Conservation (phyloP, 2,888 invertebrate species). For the Timema podura region DNA sequence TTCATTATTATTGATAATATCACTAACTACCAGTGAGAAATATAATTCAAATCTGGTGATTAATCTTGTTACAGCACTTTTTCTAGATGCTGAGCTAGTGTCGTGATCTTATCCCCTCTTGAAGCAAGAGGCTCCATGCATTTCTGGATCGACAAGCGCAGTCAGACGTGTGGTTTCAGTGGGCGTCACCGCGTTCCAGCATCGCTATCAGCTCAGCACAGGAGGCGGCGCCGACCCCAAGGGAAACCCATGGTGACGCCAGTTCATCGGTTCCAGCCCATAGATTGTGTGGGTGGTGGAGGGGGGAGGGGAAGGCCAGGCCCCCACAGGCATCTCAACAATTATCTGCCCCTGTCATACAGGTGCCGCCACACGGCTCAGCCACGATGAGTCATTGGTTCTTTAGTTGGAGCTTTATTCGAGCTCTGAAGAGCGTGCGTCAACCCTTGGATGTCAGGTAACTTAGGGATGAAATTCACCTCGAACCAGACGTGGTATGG, state of each 20-base stretch:
- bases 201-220: constrained; percentile 52
- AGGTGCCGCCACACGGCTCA: constrained; percentile 12
- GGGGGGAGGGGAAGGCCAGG: constrained; percentile 18
- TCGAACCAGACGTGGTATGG: no score
- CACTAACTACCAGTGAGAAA: no score
- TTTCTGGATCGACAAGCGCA: constrained; percentile 85
- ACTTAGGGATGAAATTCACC: no score
- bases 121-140: constrained; percentile 54
- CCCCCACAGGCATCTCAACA: constrained; percentile 22
- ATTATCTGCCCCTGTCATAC: constrained; percentile 25
- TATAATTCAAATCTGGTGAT: no score
- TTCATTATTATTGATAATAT: no score
- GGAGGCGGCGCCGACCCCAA: constrained; percentile 47
- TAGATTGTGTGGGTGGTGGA: constrained; percentile 29
- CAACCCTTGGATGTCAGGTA: no score
- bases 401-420: constrained; percentile 2
- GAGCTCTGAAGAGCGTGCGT: no score
- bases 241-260: constrained; percentile 67
- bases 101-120: no score
- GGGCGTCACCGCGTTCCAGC: constrained; percentile 67
- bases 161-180: constrained; percentile 69
- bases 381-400: neutral
- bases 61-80: no score
- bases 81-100: no score
- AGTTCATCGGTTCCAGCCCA: constrained; percentile 30